These are phyloP conservation scores for Craterocephalus amniculus DNA, from an alignment of 2,797 vertebrate species.

Conservation along the genomic window DNA sequence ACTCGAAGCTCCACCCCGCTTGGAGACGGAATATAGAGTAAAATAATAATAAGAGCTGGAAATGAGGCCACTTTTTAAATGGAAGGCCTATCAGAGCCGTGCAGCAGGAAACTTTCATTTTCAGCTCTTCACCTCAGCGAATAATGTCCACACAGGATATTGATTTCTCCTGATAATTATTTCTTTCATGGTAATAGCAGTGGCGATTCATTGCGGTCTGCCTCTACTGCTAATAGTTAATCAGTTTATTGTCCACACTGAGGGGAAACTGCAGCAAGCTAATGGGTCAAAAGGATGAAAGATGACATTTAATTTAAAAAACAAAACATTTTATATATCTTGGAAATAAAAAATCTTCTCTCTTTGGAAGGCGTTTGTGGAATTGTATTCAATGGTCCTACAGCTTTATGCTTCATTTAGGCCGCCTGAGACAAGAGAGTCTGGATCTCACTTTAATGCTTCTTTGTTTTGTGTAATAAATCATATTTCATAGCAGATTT, in stretches of 20 bases:
- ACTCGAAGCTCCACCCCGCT: slow-evolving; percentile 43
- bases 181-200: slow-evolving; percentile 38
- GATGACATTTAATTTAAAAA: no score
- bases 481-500: no score
- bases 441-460: background rate
- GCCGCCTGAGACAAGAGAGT: background rate
- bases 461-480: no score
- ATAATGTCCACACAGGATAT: slow-evolving; percentile 47
- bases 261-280: slow-evolving; percentile 1
- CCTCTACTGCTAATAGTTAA: slow-evolving; percentile 39
- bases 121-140: slow-evolving; percentile 42
- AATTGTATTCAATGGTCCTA: background rate
- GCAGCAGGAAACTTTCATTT: slow-evolving; percentile 53
- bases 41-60: slow-evolving; percentile 53
- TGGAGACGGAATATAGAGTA: slow-evolving; percentile 38
- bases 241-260: slow-evolving; percentile 14
- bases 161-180: slow-evolving; percentile 58
- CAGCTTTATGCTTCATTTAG: background rate
- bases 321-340: no score
- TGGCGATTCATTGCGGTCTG: slow-evolving; percentile 37
- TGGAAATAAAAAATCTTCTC: no score
- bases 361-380: background rate
- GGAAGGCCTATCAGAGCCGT: slow-evolving; percentile 42
- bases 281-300: slow-evolving; percentile 5
- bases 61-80: slow-evolving; percentile 52